Evolutionary conservation across 1,140 invertebrate species (phyloP).

Genomic region (Aphelinus certus): DNA sequence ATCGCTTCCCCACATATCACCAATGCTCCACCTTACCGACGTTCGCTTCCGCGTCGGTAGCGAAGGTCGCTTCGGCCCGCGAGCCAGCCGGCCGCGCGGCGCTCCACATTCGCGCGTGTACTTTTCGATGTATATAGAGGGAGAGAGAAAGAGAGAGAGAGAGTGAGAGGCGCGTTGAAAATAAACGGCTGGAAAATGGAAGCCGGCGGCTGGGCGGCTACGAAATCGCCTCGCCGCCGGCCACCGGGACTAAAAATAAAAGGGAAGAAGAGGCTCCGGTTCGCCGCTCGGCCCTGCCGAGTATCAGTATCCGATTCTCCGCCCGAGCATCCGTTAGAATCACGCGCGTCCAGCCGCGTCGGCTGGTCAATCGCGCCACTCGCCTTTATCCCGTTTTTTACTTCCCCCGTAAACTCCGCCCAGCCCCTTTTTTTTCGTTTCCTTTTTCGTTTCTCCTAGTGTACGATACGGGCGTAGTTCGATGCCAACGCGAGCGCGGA

Average conservation of each 20-base stretch:
- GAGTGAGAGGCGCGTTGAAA: slow-evolving; percentile 50
- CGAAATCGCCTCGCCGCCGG: slow-evolving; percentile 7
- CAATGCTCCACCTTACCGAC: not conserved
- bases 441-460: too few species aligned
- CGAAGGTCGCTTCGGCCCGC: slow-evolving; percentile 13
- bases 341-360: not conserved
- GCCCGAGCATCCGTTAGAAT: slow-evolving; percentile 36
- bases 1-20: too few species aligned
- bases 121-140: too few species aligned
- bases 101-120: too few species aligned
- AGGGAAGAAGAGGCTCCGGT: slow-evolving; percentile 25
- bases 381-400: not conserved
- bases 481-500: too few species aligned
- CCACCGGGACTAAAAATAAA: slow-evolving; percentile 33
- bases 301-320: slow-evolving; percentile 53
- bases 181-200: slow-evolving; percentile 58
- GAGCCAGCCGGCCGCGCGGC: slow-evolving; percentile 44
- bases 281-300: slow-evolving; percentile 38
- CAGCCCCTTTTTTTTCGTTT: too few species aligned
- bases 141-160: too few species aligned
- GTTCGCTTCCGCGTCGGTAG: slow-evolving; percentile 21
- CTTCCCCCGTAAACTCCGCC: too few species aligned
- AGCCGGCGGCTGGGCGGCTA: slow-evolving; percentile 43
- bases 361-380: not conserved
- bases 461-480: too few species aligned